These are phyloP conservation scores for Parnassius apollo DNA, from an alignment of 2,888 invertebrate species.

Conservation along the genomic window DNA sequence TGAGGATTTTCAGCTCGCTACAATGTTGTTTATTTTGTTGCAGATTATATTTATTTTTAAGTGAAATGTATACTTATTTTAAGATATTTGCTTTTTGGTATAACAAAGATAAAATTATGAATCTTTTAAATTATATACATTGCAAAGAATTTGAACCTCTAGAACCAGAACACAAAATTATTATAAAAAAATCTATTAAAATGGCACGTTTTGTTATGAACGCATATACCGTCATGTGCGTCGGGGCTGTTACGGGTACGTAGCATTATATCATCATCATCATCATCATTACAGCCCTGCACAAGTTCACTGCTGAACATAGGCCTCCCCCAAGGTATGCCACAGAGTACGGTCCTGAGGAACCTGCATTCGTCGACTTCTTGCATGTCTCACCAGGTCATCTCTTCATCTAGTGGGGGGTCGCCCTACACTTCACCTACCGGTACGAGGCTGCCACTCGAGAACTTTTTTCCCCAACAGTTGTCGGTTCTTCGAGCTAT, in stretches of 20 bases:
- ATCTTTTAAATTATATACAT: constrained; percentile 60
- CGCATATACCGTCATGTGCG: constrained; percentile 69
- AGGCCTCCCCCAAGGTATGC: too few relatives aligned
- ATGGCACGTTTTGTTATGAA: constrained; percentile 69
- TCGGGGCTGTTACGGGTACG: constrained; percentile 71
- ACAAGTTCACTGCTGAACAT: too few relatives aligned
- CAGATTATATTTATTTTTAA: constrained; percentile 39
- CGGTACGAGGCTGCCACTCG: too few relatives aligned
- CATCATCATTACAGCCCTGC: too few relatives aligned
- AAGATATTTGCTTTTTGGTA: constrained; percentile 72
- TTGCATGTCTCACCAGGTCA: too few relatives aligned
- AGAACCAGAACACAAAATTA: constrained; percentile 61
- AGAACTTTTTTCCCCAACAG: too few relatives aligned
- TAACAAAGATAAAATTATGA: constrained; percentile 63
- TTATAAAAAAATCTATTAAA: constrained; percentile 63
- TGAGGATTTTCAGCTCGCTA: too few relatives aligned
- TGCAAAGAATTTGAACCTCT: constrained; percentile 65
- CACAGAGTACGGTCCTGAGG: too few relatives aligned
- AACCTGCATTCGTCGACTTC: too few relatives aligned
- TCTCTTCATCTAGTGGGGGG: too few relatives aligned
- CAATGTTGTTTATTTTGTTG: not conserved
- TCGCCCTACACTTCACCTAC: too few relatives aligned
- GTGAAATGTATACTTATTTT: constrained; percentile 77
- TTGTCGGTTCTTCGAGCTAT: too few relatives aligned
- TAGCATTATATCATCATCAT: not conserved